Base-by-base conservation (phyloP, 2,888 invertebrate genomes). In the Leucozona laternaria region DNA sequence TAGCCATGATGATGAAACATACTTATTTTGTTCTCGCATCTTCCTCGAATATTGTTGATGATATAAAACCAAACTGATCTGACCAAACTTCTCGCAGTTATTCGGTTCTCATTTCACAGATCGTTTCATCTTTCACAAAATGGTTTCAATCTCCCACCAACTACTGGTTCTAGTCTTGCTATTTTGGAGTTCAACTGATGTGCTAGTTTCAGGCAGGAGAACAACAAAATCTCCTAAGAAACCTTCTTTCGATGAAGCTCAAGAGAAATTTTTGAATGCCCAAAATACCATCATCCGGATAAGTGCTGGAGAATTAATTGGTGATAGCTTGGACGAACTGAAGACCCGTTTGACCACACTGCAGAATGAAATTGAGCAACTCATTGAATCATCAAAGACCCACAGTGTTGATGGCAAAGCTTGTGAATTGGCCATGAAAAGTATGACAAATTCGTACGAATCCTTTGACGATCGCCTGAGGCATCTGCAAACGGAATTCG, bases 211-310 rank as follows among this genome's bases (percentile, higher is more conserved):
- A 7, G 17, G 20, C 31, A 13, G 48, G 15, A 17, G 13, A 48
- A 20, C 66, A 20, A 48, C 66, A 40, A 48, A 34, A 20, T 20
- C 1, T 20, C 45, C 66, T 4, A 2, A 2, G 1, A 43, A 45
- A 15, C 2, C 15, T 0, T 66, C 28, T 4, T 17, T 66, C 0
- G 20, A 48, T 31, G 66, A 66, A 17, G 66, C 66, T 2, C 66
- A 66, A 34, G 66, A 66, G 1, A 66, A 48, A 34, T 66, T 66
- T 6, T 8, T 66, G 4, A 48, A 34, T 10, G 66, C 66, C 2
- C 66, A 66, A 34, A 34, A 11, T 48, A 20, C 66, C 34, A 66
- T 66, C 0, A 66, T 66, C 8, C 48, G 66, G 1, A 66, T 48
- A 15, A 48, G 48, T 8, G 48, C 48, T 34, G 66, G 66, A 2